Evolutionary conservation across 1,140 invertebrate species (phyloP), one percentile per base, ranked within the genome.

Genomic region (Mya arenaria): DNA sequence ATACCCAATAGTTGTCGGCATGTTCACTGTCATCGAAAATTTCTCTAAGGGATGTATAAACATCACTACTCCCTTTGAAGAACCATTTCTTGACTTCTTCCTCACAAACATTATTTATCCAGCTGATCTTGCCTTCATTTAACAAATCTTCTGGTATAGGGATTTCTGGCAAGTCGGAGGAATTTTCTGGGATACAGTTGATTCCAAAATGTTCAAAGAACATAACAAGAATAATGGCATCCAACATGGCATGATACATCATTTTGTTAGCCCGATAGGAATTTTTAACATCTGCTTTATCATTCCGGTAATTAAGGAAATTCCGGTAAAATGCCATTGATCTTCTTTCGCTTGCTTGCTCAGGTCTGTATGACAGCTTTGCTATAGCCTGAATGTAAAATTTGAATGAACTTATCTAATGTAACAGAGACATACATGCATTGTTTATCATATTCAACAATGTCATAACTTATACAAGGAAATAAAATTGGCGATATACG

Each of bases 1-100:
- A 32, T 6, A 72, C 28, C 79, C 84, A 85, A 58, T 85, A 85
- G 52, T 85, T 82, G 58, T 82, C 84, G n/a, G 37, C 8, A 71
- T 84, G 69, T 17, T 75, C 36, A 36, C 34, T 34, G 62, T 85
- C 36, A 2, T 8, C n/a, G n/a, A 83, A 19, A 4, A 83, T 23
- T 37, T 82, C 55, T 23, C 84, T 55, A 17, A 78, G 13, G 5
- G 19, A 1, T 17, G 19, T 10, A 72, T 52, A 82, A 10, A 85
- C 58, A 37, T 85, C 82, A 37, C n/a, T n/a, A n/a, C n/a, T n/a
- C n/a, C n/a, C n/a, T n/a, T 85, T 68, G 74, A 82, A 82, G 58
- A 85, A 85, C 25, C 28, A 36, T 32, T 78, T 58, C 15, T 44
- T 44, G 23, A 85, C 8, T 5, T 82, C 37, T 36, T 32, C 25